Evolutionary conservation across 2,888 invertebrate species (phyloP), one percentile per base, ranked within the genome.

Genomic region (Arrhopalites spinosus): DNA sequence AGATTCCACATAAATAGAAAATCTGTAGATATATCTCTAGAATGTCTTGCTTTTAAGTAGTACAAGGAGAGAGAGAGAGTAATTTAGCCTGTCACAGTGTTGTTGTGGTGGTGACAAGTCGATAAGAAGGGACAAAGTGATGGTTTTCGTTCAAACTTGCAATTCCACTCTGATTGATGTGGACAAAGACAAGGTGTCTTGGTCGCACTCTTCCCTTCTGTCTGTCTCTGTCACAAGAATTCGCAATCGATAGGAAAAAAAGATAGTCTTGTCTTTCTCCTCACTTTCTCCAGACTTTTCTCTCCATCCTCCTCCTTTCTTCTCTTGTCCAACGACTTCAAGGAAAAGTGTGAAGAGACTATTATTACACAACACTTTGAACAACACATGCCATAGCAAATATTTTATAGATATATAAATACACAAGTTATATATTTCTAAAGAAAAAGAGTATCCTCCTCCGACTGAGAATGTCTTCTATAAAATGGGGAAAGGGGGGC

Each of bases 81-180:
- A 68, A 68, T 68, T 68, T 68, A 47, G 23, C 23, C 23, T 68
- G 68, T 68, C 47, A 20, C 47, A 25, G 25, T 27, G 23, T 3
- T 20, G 53, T 5, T 17, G 59, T 15, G 43, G n/a, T 23, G 68
- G 68, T 47, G 47, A 68, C 27, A 68, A 25, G 47, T 50, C 68
- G 50, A 68, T 68, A 68, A 68, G 68, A 23, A 68, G 25, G 20
- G 3, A 11, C 50, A 68, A 68, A 68, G 47, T 68, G 68, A 68
- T 68, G 68, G n/a, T 43, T 25, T 50, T n/a, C 50, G 25, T 36
- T 36, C 47, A 45, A 68, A 68, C 68, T 68, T 68, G 15, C 68
- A 68, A 47, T 68, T 68, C 47, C 47, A 27, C 47, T 27, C 68
- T 68, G 68, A 68, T 47, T 68, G 45, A 68, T 68, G 68, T 68